phyloP scores from a whole-genome alignment of 1,140 invertebrate species.

The Uloborus diversus region DNA sequence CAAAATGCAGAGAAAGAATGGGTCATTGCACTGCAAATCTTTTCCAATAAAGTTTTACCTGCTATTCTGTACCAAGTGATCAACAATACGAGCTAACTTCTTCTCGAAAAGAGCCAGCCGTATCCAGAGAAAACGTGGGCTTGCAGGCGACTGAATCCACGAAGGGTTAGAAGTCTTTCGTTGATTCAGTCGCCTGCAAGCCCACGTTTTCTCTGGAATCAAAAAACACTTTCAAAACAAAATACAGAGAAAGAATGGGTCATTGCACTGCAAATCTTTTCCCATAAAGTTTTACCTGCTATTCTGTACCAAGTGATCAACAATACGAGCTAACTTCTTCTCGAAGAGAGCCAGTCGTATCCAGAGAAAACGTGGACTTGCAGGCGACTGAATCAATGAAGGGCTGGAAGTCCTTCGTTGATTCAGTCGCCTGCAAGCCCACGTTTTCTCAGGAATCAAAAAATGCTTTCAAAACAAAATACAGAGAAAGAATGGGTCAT shows the following conservation, averaged over 20 bases:
- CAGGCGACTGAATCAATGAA: conserved; percentile 8
- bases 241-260: no score
- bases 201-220: conserved; percentile 28
- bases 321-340: conserved; percentile 84
- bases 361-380: conserved; percentile 79
- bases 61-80: conserved; percentile 83
- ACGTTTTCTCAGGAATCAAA: conserved; percentile 27
- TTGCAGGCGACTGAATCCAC: background rate
- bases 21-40: no score
- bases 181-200: no score
- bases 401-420: conserved; percentile 21
- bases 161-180: conserved; percentile 26
- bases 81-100: conserved; percentile 84
- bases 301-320: conserved; percentile 86
- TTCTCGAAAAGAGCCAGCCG: conserved; percentile 88
- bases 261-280: no score
- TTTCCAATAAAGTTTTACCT: no score
- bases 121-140: conserved; percentile 84
- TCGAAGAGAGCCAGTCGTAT: conserved; percentile 88
- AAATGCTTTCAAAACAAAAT: no score
- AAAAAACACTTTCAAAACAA: no score
- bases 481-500: no score
- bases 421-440: no score
- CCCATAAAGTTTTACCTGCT: no score
- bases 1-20: no score